These are phyloP conservation scores for Pammene aurita DNA, from an alignment of 2,888 invertebrate genomes.

Conservation along the genomic window DNA sequence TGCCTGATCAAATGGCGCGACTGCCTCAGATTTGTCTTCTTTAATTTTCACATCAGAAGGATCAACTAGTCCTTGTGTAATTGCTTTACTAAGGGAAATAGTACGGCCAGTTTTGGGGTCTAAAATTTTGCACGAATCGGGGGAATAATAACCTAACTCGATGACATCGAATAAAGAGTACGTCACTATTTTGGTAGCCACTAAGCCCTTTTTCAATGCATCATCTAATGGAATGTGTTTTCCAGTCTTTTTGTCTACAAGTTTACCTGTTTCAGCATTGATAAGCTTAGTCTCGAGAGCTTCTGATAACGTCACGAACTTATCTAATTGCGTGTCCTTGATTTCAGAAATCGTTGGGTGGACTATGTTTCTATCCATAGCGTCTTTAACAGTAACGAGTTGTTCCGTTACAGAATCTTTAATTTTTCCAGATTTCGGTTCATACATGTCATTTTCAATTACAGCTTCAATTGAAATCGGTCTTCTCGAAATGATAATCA, in stretches of 20 bases:
- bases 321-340: slow-evolving; percentile 88
- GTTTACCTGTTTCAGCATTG: slow-evolving; percentile 87
- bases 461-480: slow-evolving; percentile 91
- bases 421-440: slow-evolving; percentile 87
- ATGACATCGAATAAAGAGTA: slow-evolving; percentile 89
- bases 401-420: slow-evolving; percentile 88
- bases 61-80: slow-evolving; percentile 88
- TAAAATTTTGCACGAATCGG: slow-evolving; percentile 88
- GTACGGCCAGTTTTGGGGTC: slow-evolving; percentile 90
- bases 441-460: slow-evolving; percentile 87
- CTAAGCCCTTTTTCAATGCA: slow-evolving; percentile 87
- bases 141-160: slow-evolving; percentile 89
- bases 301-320: slow-evolving; percentile 88
- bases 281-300: slow-evolving; percentile 88
- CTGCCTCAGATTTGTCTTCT: slow-evolving; percentile 86
- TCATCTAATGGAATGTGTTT: slow-evolving; percentile 87
- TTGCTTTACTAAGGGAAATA: slow-evolving; percentile 89
- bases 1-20: slow-evolving; percentile 87
- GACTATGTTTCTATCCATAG: slow-evolving; percentile 90
- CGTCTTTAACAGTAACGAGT: slow-evolving; percentile 88
- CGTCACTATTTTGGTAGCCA: slow-evolving; percentile 87
- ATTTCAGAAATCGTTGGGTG: slow-evolving; percentile 92
- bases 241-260: slow-evolving; percentile 88
- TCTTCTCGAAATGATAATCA: slow-evolving; percentile 86
- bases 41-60: slow-evolving; percentile 88